Evolutionary conservation across 92 coral and sea anemone genomes (phyloP).

Genomic region (Heliopora coerulea): DNA sequence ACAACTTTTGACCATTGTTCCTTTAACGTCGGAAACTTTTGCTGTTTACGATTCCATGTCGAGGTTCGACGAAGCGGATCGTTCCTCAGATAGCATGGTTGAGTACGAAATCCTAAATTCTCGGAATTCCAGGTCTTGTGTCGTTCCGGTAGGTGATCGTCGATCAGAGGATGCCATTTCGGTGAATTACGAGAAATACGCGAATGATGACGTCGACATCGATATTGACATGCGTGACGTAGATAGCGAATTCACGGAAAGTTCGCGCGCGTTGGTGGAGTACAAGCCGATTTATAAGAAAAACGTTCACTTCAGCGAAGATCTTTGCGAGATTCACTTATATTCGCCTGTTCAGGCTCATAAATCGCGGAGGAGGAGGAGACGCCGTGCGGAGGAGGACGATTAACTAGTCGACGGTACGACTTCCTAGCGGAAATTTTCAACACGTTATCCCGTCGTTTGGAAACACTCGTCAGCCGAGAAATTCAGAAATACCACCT

Average conservation of each 20-base stretch:
- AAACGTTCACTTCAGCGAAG: conserved; percentile 77
- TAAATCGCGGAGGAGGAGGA: conserved; percentile 2
- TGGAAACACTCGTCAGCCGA: no score
- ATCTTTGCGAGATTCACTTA: conserved; percentile 70
- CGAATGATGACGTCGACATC: background rate
- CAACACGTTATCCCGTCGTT: no score
- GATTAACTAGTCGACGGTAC: background rate
- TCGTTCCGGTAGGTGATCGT: conserved; percentile 3
- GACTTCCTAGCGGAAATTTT: background rate
- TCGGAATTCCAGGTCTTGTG: background rate
- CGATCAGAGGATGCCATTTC: conserved; percentile 8
- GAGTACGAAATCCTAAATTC: background rate
- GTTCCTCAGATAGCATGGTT: background rate
- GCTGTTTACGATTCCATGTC: conserved; percentile 27
- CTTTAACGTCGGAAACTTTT: conserved; percentile 8
- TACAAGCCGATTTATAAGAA: conserved; percentile 50
- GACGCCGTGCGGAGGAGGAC: conserved; percentile 18
- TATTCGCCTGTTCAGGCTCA: conserved; percentile 59
- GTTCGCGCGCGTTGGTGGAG: conserved; percentile 25
- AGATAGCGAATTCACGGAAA: background rate
- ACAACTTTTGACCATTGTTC: conserved; percentile 8
- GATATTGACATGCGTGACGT: background rate
- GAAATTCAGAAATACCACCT: background rate
- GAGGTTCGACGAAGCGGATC: conserved; percentile 5
- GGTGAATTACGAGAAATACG: conserved; percentile 20